Evolutionary conservation across 1,140 invertebrate species (phyloP).

Genomic region (Hyles vespertilio): DNA sequence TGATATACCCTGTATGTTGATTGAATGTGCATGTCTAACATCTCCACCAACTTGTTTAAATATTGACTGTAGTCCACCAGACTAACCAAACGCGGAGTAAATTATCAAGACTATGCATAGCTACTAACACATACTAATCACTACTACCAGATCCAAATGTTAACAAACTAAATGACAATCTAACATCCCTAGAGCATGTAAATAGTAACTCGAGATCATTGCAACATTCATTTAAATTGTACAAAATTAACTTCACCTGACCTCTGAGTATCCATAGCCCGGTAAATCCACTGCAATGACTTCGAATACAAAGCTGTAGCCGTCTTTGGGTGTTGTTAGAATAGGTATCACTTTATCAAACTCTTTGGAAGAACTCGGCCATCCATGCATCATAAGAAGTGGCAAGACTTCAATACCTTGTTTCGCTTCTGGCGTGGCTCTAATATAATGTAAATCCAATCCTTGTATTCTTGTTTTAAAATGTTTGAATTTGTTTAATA

Average conservation of each 20-base stretch:
- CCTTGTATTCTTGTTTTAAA: constrained; percentile 84
- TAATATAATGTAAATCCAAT: constrained; percentile 86
- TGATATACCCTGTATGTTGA: too few species aligned
- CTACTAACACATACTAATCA: too few species aligned
- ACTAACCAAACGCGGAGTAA: too few species aligned
- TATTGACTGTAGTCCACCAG: too few species aligned
- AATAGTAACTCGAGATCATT: too few species aligned
- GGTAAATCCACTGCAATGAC: constrained; percentile 88
- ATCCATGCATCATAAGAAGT: constrained; percentile 90
- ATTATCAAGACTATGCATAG: too few species aligned
- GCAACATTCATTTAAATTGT: too few species aligned
- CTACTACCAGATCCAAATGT: too few species aligned
- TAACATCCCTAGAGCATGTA: too few species aligned
- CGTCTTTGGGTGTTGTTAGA: constrained; percentile 78
- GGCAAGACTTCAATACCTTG: constrained; percentile 78
- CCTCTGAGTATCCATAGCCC: constrained; percentile 91
- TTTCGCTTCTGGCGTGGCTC: constrained; percentile 73
- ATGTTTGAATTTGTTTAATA: constrained; percentile 84
- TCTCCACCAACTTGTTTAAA: too few species aligned
- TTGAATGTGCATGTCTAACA: too few species aligned
- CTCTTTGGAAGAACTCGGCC: constrained; percentile 93
- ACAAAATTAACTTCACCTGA: constrained; percentile 27
- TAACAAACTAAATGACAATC: too few species aligned
- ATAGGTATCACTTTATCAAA: constrained; percentile 89
- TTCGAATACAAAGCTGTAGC: constrained; percentile 85